Conservation (phyloP, 1,140 invertebrate genomes). For the Tribolium castaneum region DNA sequence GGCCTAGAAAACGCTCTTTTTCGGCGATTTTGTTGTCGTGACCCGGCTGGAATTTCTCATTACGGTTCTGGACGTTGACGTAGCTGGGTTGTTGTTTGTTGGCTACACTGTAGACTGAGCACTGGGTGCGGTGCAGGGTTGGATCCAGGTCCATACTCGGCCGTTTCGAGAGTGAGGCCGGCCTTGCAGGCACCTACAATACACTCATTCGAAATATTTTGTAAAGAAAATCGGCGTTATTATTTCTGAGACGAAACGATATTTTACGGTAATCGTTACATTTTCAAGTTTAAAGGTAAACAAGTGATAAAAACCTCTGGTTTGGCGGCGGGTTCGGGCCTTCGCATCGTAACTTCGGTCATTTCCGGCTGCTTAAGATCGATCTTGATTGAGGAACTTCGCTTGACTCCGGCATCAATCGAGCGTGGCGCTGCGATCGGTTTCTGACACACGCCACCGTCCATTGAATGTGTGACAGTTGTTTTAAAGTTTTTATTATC, state of each 20-base stretch:
- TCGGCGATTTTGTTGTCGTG: slow-evolving; percentile 62
- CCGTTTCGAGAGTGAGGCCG: slow-evolving; percentile 67
- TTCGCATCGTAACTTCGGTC: slow-evolving; percentile 55
- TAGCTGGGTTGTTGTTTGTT: slow-evolving; percentile 61
- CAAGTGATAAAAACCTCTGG: slow-evolving; percentile 67
- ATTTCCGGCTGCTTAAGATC: slow-evolving; percentile 48
- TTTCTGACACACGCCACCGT: slow-evolving; percentile 42
- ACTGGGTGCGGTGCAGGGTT: slow-evolving; percentile 56
- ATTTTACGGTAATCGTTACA: no score
- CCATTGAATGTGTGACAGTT: slow-evolving; percentile 39
- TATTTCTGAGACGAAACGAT: no score
- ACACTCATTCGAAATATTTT: no score
- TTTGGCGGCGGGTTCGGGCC: slow-evolving; percentile 63
- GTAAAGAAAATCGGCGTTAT: no score
- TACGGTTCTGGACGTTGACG: slow-evolving; percentile 57
- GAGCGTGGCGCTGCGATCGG: slow-evolving; percentile 55
- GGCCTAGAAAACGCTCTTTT: slow-evolving; percentile 61
- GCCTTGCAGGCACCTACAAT: slow-evolving; percentile 75
- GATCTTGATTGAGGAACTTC: slow-evolving; percentile 43
- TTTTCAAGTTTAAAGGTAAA: no score
- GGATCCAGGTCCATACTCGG: slow-evolving; percentile 41
- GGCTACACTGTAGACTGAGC: slow-evolving; percentile 59
- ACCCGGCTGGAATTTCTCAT: slow-evolving; percentile 55
- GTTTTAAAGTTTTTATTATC: slow-evolving; percentile 50
- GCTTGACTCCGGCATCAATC: slow-evolving; percentile 35